A percentile compares a stretch with the other conserved stretches of the same genome.
phyloP scores from a whole-genome alignment of 2,888 invertebrate genomes.

The Microctonus hyperodae region DNA sequence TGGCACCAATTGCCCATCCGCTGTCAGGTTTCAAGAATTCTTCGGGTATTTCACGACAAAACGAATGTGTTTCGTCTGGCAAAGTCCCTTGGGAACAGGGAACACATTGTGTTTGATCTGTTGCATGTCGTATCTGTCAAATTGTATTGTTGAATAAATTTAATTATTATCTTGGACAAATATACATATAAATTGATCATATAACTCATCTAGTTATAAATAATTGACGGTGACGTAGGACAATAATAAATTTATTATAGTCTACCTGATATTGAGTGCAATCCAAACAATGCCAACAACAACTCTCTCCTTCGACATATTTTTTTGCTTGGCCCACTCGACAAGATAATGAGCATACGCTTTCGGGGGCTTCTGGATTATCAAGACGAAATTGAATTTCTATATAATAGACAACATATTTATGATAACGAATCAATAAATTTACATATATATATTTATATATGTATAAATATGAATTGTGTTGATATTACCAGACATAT shows the following conservation, averaged over 20 bases:
- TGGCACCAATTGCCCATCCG: constrained; percentile 92
- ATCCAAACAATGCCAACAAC: constrained; percentile 94
- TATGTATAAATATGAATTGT: not conserved
- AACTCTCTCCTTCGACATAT: constrained; percentile 91
- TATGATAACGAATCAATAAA: constrained; percentile 2
- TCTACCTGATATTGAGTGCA: constrained; percentile 84
- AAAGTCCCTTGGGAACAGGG: constrained; percentile 84
- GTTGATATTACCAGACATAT: constrained; percentile 74
- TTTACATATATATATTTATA: not conserved
- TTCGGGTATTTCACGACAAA: constrained; percentile 81
- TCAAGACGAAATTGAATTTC: constrained; percentile 86
- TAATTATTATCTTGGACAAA: not conserved
- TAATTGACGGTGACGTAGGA: not conserved
- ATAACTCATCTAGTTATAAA: not conserved
- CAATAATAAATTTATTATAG: constrained; percentile 37
- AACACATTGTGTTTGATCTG: constrained; percentile 83
- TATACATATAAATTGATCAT: no score
- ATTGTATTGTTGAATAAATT: constrained; percentile 7
- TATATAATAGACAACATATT: constrained; percentile 54
- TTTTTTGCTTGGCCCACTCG: constrained; percentile 89
- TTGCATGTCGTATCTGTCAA: constrained; percentile 77
- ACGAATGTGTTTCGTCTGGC: constrained; percentile 78
- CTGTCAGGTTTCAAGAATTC: constrained; percentile 83
- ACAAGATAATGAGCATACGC: constrained; percentile 91
- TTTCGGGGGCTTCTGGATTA: constrained; percentile 81